Evolutionary conservation across 2,113 vertebrate genomes (phyloP), one percentile per base, ranked within the genome.

Genomic region (Gnathonemus echidnorhynchus): DNA sequence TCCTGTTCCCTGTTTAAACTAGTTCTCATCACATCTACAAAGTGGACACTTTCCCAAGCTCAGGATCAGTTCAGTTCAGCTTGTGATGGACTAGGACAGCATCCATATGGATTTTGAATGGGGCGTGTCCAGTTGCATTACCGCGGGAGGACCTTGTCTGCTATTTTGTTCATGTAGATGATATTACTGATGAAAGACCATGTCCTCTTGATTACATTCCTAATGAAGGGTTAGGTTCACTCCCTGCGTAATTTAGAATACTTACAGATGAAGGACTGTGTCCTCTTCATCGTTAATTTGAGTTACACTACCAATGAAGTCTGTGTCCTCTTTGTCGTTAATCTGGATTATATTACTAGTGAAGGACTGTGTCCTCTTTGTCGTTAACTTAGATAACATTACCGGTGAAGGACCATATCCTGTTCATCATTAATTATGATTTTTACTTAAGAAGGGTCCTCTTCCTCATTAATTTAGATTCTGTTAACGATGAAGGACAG

Each of bases 21-120:
- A 39, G 50, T 39, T 35, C 9, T 53, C n/a, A 5, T 86, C 1
- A 50, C 35, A 35, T 86, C 35, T 10, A 45, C 24, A 89, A 66
- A 89, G 53, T 62, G 24, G 27, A 86, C 8, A 62, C 21, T 66
- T 52, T 62, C 49, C 35, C 17, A 11, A 58, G 52, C 7, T 35
- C 42, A 13, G 45, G 89, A 58, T 86, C 86, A 89, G 15, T 86
- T 89, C 27, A 31, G 7, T 74, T 89, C 74, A 89, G 35, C 77
- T 83, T 39, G 15, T 77, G 31, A 35, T 35, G 1, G 70, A 77
- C 70, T 39, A 13, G 27, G 35, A 17, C 13, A 17, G 15, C 70
- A 77, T 35, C 70, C 35, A 17, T 13, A 19, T 39, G 31, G 70
- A 77, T 39, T 39, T 77, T 27, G 62, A 66, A 27, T 66, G n/a